Evolutionary conservation across 2,888 invertebrate species (phyloP).

Genomic region (Drosophila monieri): DNA sequence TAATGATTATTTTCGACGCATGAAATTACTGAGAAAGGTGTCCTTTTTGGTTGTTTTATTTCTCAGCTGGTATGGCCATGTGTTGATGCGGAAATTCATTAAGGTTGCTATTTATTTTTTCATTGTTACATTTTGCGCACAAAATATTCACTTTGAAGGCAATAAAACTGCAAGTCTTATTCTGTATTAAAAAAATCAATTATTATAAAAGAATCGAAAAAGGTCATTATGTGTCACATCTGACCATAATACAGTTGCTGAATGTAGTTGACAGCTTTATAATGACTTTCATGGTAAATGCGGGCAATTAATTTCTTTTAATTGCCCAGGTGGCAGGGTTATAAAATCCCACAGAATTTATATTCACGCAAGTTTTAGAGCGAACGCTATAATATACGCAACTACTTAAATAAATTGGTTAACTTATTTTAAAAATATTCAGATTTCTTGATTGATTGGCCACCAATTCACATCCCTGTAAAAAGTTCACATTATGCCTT

Average conservation of each 20-base stretch:
- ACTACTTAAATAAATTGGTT: not conserved
- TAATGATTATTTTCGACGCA: constrained; percentile 10
- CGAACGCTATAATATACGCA: not conserved
- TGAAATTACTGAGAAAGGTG: constrained; percentile 11
- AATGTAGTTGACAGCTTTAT: constrained; percentile 50
- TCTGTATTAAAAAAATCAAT: constrained; percentile 13
- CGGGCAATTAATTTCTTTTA: constrained; percentile 38
- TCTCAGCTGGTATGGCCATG: constrained; percentile 6
- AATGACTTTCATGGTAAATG: constrained; percentile 40
- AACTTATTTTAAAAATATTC: not conserved
- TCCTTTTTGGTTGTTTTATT: constrained; percentile 1
- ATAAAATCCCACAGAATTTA: not conserved
- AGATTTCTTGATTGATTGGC: not conserved
- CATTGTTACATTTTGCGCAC: constrained; percentile 23
- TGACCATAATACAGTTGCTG: constrained; percentile 28
- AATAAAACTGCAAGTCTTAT: constrained; percentile 25
- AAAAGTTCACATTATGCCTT: not conserved
- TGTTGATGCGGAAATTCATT: constrained; percentile 25
- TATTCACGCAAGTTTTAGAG: not conserved
- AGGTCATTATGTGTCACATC: constrained; percentile 18
- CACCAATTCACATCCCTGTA: not conserved
- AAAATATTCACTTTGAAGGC: constrained; percentile 13
- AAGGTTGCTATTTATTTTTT: constrained; percentile 38
- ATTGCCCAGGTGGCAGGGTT: constrained; percentile 13
- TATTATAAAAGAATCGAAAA: constrained; percentile 22